Evolutionary conservation across 2,797 vertebrate genomes (phyloP).

Genomic region (Spondyliosoma cantharus): DNA sequence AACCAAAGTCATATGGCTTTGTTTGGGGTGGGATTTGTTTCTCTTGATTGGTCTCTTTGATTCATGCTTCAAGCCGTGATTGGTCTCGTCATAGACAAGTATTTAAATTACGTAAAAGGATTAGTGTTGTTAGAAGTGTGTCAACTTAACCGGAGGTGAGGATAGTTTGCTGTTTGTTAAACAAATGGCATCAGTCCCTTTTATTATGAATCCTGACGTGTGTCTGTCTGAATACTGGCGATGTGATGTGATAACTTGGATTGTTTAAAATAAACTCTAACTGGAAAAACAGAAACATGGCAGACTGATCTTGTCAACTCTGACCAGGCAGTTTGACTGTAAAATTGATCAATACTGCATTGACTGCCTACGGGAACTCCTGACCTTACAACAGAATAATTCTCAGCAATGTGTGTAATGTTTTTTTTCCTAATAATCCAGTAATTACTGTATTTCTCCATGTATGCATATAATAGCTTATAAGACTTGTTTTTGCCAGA

Average conservation of each 20-base stretch:
- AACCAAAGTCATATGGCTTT: slow-evolving; percentile 52
- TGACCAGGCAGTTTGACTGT: not conserved
- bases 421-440: not conserved
- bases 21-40: slow-evolving; percentile 9
- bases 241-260: not conserved
- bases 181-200: not conserved
- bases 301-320: not conserved
- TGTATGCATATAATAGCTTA: not conserved
- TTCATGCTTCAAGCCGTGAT: slow-evolving; percentile 32
- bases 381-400: not conserved
- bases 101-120: slow-evolving; percentile 51
- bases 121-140: slow-evolving; percentile 54
- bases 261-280: not conserved
- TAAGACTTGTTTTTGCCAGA: not conserved
- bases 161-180: slow-evolving; percentile 5
- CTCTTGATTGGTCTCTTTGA: slow-evolving; percentile 55
- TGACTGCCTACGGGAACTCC: not conserved
- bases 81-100: slow-evolving; percentile 3
- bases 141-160: slow-evolving; percentile 30
- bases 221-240: slow-evolving; percentile 11
- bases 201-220: slow-evolving; percentile 4
- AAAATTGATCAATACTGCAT: not conserved
- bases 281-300: not conserved
- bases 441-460: not conserved
- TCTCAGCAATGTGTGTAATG: not conserved